Evolutionary conservation across 1,140 invertebrate species (phyloP).

Genomic region (Drosophila guanche): DNA sequence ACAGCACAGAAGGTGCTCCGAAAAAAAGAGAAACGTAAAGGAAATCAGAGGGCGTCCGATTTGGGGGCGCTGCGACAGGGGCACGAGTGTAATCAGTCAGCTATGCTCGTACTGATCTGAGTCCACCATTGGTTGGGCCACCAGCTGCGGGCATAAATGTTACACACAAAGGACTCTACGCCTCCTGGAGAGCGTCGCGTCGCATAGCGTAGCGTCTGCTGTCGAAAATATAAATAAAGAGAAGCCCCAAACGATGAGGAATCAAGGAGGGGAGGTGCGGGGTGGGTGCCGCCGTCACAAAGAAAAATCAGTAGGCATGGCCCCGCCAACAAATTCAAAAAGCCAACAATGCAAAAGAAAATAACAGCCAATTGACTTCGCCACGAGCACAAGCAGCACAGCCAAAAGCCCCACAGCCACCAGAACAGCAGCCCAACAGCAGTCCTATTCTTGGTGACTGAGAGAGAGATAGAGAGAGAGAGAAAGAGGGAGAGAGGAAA

Average conservation of each 20-base stretch:
- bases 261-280: neutral
- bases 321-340: conserved; percentile 2
- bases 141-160: conserved; percentile 29
- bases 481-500: too few relatives aligned
- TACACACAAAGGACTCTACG: conserved; percentile 39
- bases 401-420: too few relatives aligned
- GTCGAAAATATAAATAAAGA: conserved; percentile 16
- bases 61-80: too few relatives aligned
- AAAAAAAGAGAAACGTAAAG: conserved; percentile 21
- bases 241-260: neutral
- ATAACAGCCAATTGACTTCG: conserved; percentile 16
- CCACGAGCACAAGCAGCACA: too few relatives aligned
- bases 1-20: conserved; percentile 14
- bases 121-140: neutral
- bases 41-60: conserved; percentile 22
- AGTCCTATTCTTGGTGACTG: too few relatives aligned
- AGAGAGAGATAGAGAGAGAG: neutral
- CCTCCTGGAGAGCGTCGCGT: conserved; percentile 11
- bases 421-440: too few relatives aligned
- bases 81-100: conserved; percentile 12
- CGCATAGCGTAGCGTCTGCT: conserved; percentile 11
- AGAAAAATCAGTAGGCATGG: too few relatives aligned
- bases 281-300: too few relatives aligned
- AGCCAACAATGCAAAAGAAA: conserved; percentile 21
- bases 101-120: neutral